These are phyloP conservation scores for Podarcis siculus DNA, from an alignment of 2,797 vertebrate genomes.

Conservation along the genomic window DNA sequence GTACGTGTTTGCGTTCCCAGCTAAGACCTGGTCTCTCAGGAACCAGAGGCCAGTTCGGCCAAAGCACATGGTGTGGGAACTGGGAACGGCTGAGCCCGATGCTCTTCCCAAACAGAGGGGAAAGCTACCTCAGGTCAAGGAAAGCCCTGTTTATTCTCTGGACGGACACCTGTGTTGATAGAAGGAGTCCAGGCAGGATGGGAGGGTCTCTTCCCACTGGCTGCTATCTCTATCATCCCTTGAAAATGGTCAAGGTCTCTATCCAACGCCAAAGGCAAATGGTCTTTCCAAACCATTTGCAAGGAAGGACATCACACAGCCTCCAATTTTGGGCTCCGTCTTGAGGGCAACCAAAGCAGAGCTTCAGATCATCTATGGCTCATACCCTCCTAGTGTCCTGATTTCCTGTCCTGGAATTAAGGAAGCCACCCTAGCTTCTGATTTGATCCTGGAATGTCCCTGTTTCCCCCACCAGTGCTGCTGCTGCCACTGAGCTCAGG, in stretches of 20 bases:
- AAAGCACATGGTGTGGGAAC: slow-evolving; percentile 12
- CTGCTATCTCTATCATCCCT: neutral
- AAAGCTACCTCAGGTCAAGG: neutral
- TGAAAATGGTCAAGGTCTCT: neutral
- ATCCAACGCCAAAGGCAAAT: neutral
- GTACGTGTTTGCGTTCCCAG: slow-evolving; percentile 15
- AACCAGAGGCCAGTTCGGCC: neutral
- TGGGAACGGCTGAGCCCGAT: neutral
- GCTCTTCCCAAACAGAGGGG: neutral
- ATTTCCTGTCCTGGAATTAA: too few species aligned
- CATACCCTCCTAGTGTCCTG: neutral
- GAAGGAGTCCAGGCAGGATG: neutral
- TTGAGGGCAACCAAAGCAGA: neutral
- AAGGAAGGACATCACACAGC: neutral
- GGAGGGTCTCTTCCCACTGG: neutral
- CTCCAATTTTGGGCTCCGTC: neutral
- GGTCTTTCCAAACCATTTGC: neutral
- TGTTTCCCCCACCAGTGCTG: too few species aligned
- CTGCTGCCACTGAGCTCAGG: too few species aligned
- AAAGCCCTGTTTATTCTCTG: neutral
- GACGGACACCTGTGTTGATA: neutral
- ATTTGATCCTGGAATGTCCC: too few species aligned
- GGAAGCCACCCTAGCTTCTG: too few species aligned
- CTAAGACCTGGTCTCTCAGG: neutral
- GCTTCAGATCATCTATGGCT: neutral